A percentile compares a stretch with the other conserved stretches of the same genome.
Evolutionary conservation across 1,140 invertebrate species (phyloP).

Genomic region (Bombus soroeensis): DNA sequence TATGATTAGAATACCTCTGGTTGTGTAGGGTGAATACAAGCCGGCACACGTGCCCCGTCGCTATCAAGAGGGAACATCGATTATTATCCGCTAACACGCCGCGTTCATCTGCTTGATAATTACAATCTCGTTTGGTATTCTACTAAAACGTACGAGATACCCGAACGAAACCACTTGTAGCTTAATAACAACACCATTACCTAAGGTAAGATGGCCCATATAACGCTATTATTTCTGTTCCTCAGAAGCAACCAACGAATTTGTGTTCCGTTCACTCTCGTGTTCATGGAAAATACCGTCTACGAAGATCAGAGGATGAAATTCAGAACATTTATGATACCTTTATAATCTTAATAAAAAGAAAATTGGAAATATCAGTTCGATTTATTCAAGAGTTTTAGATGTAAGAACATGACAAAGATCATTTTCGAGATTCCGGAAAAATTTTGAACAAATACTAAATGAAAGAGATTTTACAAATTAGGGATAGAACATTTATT

Average conservation of each 20-base stretch:
- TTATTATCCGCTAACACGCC: conserved; percentile 33
- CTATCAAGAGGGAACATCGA: conserved; percentile 30
- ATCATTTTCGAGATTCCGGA: too few species aligned
- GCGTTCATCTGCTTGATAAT: conserved; percentile 40
- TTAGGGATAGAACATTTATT: too few species aligned
- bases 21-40: not conserved
- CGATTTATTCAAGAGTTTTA: too few species aligned
- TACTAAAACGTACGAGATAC: conserved; percentile 17
- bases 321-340: too few species aligned
- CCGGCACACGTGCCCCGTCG: not conserved
- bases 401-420: too few species aligned
- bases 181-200: conserved; percentile 35
- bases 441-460: too few species aligned
- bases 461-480: too few species aligned
- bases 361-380: too few species aligned
- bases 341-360: too few species aligned
- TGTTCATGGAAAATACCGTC: not conserved
- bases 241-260: not conserved
- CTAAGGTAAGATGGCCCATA: not conserved
- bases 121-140: conserved; percentile 33
- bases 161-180: conserved; percentile 35
- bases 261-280: not conserved
- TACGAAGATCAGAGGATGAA: too few species aligned
- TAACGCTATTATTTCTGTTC: not conserved
- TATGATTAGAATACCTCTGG: conserved; percentile 25